These are phyloP conservation scores for Chrysopa pallens DNA, from an alignment of 1,140 invertebrate species.

Conservation along the genomic window DNA sequence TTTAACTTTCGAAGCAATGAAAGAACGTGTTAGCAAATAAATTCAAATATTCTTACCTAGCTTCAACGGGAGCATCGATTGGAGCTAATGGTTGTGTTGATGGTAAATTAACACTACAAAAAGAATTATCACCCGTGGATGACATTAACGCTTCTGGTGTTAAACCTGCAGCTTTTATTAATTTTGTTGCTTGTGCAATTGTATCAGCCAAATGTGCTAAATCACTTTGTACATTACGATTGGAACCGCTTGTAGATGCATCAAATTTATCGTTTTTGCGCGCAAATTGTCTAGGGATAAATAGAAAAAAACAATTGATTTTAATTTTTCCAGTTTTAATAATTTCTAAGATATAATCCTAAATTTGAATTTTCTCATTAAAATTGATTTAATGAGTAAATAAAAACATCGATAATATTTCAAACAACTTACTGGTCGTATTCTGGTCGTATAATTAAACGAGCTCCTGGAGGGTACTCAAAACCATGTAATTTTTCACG, in stretches of 20 bases:
- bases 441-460: slow-evolving; percentile 58
- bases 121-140: slow-evolving; percentile 3
- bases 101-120: slow-evolving; percentile 48
- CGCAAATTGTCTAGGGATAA: no score
- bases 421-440: slow-evolving; percentile 14
- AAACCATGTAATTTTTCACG: slow-evolving; percentile 70
- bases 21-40: no score
- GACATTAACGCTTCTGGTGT: slow-evolving; percentile 15
- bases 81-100: slow-evolving; percentile 50
- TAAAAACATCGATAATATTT: no score
- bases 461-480: slow-evolving; percentile 70
- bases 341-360: no score
- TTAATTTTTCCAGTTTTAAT: no score
- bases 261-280: no score
- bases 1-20: no score
- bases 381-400: no score
- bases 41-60: slow-evolving; percentile 23
- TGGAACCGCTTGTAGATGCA: no score
- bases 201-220: slow-evolving; percentile 44
- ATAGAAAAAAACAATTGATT: no score
- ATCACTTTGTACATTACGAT: slow-evolving; percentile 20
- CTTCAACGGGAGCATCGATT: slow-evolving; percentile 46
- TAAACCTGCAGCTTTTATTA: slow-evolving; percentile 45
- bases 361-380: no score
- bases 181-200: slow-evolving; percentile 45